A percentile compares a stretch with the other conserved stretches of the same genome.
Evolutionary conservation across 2,888 invertebrate species (phyloP).

Genomic region (Cepaea hortensis): DNA sequence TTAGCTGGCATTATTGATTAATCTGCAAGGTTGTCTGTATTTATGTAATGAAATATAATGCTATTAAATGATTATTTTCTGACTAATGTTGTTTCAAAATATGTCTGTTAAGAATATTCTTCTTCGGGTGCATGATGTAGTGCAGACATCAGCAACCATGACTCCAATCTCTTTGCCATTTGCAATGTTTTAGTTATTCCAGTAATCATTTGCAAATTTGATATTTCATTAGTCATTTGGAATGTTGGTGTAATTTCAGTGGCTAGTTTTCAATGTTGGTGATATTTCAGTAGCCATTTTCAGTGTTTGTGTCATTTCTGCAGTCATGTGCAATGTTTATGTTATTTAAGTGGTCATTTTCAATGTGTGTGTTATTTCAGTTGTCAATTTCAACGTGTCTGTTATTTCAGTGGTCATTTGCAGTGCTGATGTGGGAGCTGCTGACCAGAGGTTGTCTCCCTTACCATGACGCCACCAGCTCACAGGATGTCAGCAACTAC

Average conservation of each 20-base stretch:
- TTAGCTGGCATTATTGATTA: no score
- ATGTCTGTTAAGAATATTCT: no score
- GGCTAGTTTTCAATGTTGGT: not conserved
- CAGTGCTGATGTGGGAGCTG: constrained; percentile 76
- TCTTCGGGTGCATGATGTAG: no score
- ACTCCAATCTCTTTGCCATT: no score
- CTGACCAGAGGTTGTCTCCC: constrained; percentile 75
- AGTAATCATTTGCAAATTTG: no score
- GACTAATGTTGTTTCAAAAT: no score
- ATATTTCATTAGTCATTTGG: no score
- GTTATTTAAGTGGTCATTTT: constrained; percentile 44
- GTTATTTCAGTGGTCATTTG: constrained; percentile 74
- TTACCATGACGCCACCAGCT: constrained; percentile 73
- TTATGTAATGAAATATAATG: no score
- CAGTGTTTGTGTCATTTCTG: constrained; percentile 57
- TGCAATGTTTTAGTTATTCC: no score
- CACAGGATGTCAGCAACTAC: constrained; percentile 68
- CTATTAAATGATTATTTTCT: no score
- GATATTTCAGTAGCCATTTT: constrained; percentile 44
- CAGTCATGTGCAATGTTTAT: constrained; percentile 76
- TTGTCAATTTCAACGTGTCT: not conserved
- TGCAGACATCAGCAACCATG: no score
- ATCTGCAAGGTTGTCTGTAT: no score
- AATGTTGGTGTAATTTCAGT: not conserved
- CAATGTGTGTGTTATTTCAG: not conserved